Evolutionary conservation across 2,888 invertebrate species (phyloP), one percentile per base, ranked within the genome.

Genomic region (Heteromyza rotundicornis): DNA sequence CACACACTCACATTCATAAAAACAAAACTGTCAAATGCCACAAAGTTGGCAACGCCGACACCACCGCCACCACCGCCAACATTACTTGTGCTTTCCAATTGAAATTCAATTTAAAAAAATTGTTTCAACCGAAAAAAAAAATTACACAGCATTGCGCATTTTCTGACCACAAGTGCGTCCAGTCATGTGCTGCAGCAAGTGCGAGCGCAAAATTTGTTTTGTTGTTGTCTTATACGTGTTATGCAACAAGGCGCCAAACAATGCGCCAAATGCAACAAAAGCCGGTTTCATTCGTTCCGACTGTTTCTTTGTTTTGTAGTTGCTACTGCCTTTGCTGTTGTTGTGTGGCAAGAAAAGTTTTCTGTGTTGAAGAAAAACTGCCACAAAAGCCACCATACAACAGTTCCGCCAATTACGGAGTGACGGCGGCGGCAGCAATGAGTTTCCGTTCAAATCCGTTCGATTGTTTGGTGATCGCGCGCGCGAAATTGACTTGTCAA

Each of bases 401-500:
- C 71, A 74, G 76, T 74, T 74, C 76, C 73, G 73, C 76, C 73
- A 74, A 74, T 74, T 76, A 76, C 73, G 67, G 67, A 74, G 76
- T 74, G 74, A 76, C 73, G 67, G 67, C 19, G 59, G 73, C 76
- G 74, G 75, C 73, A 75, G 76, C 76, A 69, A 76, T 60, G 57
- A 54, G 53, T 63, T 47, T 47, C 47, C 47, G 47, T 47, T n/a
- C 10, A 40, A n/a, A 12, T 7, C n/a, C n/a, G n/a, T n/a, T n/a
- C n/a, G n/a, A n/a, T n/a, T n/a, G n/a, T n/a, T n/a, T n/a, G n/a
- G n/a, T n/a, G n/a, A n/a, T n/a, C n/a, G n/a, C 3, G 12, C 47
- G 20, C 17, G 47, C 47, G 47, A 47, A 47, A 47, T 47, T 47
- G 47, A 19, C 47, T 47, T 47, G 47, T 47, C 47, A 47, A 47